A percentile compares a stretch with the other conserved stretches of the same genome.
These are phyloP conservation scores for Notospermus geniculatus DNA, from an alignment of 1,140 invertebrate species.

Conservation along the genomic window DNA sequence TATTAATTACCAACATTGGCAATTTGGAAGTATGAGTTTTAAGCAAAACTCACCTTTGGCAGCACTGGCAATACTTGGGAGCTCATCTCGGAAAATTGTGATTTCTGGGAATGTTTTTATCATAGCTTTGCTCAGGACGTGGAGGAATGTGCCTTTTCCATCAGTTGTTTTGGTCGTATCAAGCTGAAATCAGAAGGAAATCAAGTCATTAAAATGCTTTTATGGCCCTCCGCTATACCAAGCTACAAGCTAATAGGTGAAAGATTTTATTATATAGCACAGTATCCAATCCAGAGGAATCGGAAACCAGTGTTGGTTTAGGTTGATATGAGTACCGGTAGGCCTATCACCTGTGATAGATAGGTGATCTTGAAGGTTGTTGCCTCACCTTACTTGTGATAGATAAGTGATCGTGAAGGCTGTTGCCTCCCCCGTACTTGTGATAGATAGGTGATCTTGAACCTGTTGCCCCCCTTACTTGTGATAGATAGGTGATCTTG, in stretches of 20 bases:
- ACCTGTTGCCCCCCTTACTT: too few relatives aligned
- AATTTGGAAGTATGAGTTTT: too few relatives aligned
- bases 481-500: slow-evolving; percentile 47
- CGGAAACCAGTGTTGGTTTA: too few relatives aligned
- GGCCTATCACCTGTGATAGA: slow-evolving; percentile 43
- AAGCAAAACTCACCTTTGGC: slow-evolving; percentile 41
- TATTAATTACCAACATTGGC: too few relatives aligned
- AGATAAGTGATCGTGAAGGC: too few relatives aligned
- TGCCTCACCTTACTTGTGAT: slow-evolving; percentile 46
- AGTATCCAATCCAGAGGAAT: too few relatives aligned
- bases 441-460: too few relatives aligned
- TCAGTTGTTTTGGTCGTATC: slow-evolving; percentile 52
- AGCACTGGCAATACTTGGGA: slow-evolving; percentile 38
- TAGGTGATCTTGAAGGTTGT: slow-evolving; percentile 50
- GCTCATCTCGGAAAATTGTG: slow-evolving; percentile 38
- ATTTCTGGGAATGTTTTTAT: slow-evolving; percentile 44
- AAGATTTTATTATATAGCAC: too few relatives aligned
- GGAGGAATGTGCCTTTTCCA: slow-evolving; percentile 49
- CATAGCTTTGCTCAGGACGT: slow-evolving; percentile 48
- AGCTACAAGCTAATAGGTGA: too few relatives aligned
- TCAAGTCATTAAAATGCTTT: slow-evolving; percentile 1
- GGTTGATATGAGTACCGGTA: too few relatives aligned
- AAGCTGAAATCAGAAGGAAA: slow-evolving; percentile 32
- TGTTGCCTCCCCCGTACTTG: too few relatives aligned
- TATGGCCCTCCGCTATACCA: too few relatives aligned